phyloP scores from a whole-genome alignment of 2,797 vertebrate genomes.

The Lutjanus campechanus region DNA sequence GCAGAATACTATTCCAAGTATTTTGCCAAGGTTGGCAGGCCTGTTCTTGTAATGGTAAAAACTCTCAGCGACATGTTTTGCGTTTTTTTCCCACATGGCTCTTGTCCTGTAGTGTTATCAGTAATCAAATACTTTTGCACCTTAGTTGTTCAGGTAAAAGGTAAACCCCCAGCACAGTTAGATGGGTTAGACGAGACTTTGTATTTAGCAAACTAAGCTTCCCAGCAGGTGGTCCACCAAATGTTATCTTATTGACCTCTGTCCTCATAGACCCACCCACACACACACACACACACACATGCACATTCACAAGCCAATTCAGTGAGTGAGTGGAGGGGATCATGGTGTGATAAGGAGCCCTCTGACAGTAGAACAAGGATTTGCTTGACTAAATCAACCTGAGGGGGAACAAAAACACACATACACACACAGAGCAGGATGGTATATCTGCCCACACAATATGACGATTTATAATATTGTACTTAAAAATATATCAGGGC shows the following conservation, averaged over 20 bases:
- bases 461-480: not conserved
- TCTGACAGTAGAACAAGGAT: slow-evolving; percentile 58
- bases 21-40: too few species aligned
- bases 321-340: slow-evolving; percentile 56
- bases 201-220: slow-evolving; percentile 76
- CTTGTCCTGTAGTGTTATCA: slow-evolving; percentile 61
- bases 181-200: slow-evolving; percentile 71
- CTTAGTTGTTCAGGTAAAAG: slow-evolving; percentile 61
- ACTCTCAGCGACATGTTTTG: slow-evolving; percentile 28
- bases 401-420: slow-evolving; percentile 30
- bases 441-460: not conserved
- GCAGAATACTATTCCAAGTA: too few species aligned
- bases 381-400: slow-evolving; percentile 58
- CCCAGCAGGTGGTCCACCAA: slow-evolving; percentile 81
- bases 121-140: slow-evolving; percentile 78
- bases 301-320: slow-evolving; percentile 41
- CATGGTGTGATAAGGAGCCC: slow-evolving; percentile 63
- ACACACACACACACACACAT: slow-evolving; percentile 30
- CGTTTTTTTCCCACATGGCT: slow-evolving; percentile 21
- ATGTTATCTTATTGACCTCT: slow-evolving; percentile 84
- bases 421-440: not conserved
- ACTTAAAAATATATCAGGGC: not conserved
- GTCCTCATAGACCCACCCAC: slow-evolving; percentile 50
- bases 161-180: slow-evolving; percentile 14
- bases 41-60: slow-evolving; percentile 11